Evolutionary conservation across 2,888 invertebrate genomes (phyloP), one percentile per base, ranked within the genome.

Genomic region (Thecophora atra): DNA sequence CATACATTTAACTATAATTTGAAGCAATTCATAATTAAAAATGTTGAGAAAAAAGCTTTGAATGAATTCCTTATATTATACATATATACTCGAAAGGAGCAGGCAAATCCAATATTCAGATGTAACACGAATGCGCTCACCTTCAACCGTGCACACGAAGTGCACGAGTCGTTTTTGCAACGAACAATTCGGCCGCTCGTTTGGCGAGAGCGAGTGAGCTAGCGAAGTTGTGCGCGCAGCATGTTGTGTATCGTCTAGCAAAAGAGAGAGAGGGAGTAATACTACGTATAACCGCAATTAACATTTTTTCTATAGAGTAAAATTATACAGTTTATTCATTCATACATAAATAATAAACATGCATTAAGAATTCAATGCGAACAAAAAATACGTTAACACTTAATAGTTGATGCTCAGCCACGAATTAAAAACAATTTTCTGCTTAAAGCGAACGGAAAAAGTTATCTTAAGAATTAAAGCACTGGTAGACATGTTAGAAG

Each of bases 401-500:
- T 24, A 56, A 42, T 51, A 69, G 47, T 69, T 60, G 60, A 42
- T 69, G 26, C 17, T 58, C 24, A 58, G 69, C 69, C 47, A 69
- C 37, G 69, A 44, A 60, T 62, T 60, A 13, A 28, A 60, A 66
- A 58, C 13, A 28, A 58, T 8, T 24, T 30, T 69, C 58, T 51
- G 69, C 69, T 68, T 70, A 73, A 52, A 70, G 62, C 28, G 63
- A 73, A 62, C 47, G 44, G 68, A 13, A 71, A 63, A 68, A 67
- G 37, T 62, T 58, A 66, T 56, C 6, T 65, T 60, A 72, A 70
- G 65, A 60, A 72, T 67, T 63, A 70, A 58, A 56, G 72, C 67
- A 74, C 72, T 65, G 70, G 70, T 73, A 74, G 73, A 71, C 67
- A 65, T 62, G 60, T 74, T 76, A 64, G 72, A 72, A 74, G 44